Conservation (phyloP, 2,113 vertebrate species). For the Mobula hypostoma region DNA sequence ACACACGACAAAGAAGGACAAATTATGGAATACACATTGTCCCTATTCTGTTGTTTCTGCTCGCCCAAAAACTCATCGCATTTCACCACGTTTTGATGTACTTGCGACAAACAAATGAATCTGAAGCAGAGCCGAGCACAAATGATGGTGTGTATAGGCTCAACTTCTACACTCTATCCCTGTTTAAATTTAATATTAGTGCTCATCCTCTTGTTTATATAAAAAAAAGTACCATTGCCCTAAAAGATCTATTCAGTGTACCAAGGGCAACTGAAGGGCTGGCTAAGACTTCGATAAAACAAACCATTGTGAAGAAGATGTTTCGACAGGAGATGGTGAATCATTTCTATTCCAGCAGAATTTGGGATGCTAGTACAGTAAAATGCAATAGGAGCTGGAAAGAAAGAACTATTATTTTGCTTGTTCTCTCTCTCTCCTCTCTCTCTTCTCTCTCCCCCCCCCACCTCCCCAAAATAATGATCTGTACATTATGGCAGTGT, state of each 20-base stretch:
- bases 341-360: not conserved
- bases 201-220: not conserved
- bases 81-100: no score
- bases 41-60: not conserved
- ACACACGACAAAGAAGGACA: not conserved
- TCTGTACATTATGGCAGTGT: no score
- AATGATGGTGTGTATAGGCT: not conserved
- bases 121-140: not conserved
- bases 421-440: not conserved
- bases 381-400: not conserved
- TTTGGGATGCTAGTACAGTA: not conserved
- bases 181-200: not conserved
- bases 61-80: not conserved
- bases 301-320: not conserved
- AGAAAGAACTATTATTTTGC: not conserved
- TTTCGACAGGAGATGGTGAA: not conserved
- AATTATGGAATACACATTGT: not conserved
- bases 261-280: not conserved
- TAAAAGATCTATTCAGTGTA: not conserved
- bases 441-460: not conserved
- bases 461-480: no score
- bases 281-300: not conserved
- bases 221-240: not conserved
- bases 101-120: no score
- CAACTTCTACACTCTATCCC: not conserved